Evolutionary conservation across 1,140 invertebrate genomes (phyloP).

Genomic region (Drosophila melanogaster): DNA sequence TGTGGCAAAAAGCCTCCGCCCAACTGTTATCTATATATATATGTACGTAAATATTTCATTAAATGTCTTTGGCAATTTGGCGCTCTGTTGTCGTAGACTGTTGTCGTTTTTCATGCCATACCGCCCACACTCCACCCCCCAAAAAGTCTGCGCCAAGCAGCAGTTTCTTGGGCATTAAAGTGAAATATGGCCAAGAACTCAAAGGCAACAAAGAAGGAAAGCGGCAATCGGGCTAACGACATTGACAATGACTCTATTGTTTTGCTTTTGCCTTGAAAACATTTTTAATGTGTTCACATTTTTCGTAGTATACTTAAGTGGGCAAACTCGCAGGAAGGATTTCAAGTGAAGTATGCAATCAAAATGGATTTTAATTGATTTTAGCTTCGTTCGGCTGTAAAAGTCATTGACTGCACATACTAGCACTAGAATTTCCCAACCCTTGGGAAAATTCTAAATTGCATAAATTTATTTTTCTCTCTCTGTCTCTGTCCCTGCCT

Average conservation of each 20-base stretch:
- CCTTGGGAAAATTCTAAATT: conserved; percentile 74
- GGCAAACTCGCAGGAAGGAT: neutral
- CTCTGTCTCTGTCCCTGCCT: neutral
- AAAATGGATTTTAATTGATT: conserved; percentile 80
- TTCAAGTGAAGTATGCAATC: conserved; percentile 57
- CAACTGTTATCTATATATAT: neutral
- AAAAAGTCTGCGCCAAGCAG: conserved; percentile 5
- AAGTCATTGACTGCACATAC: conserved; percentile 72
- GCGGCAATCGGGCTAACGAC: conserved; percentile 22
- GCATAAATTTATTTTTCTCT: conserved; percentile 74
- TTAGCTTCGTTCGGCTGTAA: conserved; percentile 53
- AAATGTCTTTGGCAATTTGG: conserved; percentile 75
- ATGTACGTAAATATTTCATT: conserved; percentile 61
- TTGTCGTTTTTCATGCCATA: conserved; percentile 72
- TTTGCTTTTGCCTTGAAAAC: conserved; percentile 34
- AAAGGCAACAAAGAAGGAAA: conserved; percentile 26
- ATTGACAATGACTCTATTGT: conserved; percentile 53
- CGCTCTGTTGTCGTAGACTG: conserved; percentile 35
- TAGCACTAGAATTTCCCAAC: conserved; percentile 12
- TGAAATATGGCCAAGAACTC: conserved; percentile 62
- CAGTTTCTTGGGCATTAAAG: conserved; percentile 61
- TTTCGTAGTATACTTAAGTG: conserved; percentile 45
- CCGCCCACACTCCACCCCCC: conserved; percentile 2
- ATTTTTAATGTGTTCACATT: conserved; percentile 45
- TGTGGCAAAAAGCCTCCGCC: neutral